These are phyloP conservation scores for Oophaga sylvatica DNA, from an alignment of 2,797 vertebrate genomes.

Conservation along the genomic window DNA sequence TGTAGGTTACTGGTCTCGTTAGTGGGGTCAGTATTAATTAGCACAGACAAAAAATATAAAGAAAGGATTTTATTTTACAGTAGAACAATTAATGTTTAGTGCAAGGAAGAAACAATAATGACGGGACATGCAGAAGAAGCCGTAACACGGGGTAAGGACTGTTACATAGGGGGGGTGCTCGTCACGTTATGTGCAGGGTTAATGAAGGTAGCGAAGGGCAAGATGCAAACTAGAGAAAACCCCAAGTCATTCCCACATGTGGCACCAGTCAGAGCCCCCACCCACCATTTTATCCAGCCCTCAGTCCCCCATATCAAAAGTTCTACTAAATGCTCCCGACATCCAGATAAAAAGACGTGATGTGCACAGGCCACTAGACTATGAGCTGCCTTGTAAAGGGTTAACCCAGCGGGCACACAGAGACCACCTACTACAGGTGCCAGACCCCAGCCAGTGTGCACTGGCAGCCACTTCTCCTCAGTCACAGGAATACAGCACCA, in stretches of 20 bases:
- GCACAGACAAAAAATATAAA: slow-evolving; percentile 28
- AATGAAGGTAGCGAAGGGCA: background rate
- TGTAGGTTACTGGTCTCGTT: background rate
- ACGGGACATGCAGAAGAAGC: slow-evolving; percentile 39
- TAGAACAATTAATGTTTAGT: slow-evolving; percentile 47
- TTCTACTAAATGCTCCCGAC: background rate
- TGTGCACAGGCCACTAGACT: background rate
- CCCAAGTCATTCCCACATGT: background rate
- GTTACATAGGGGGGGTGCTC: slow-evolving; percentile 7
- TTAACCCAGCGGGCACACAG: background rate
- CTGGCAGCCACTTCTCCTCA: background rate
- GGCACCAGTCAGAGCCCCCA: slow-evolving; percentile 13
- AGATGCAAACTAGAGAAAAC: background rate
- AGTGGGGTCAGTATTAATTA: slow-evolving; percentile 17
- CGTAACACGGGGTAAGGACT: background rate
- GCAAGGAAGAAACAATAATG: slow-evolving; percentile 15
- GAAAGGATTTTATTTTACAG: slow-evolving; percentile 55
- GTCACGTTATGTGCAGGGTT: slow-evolving; percentile 18
- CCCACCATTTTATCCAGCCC: background rate
- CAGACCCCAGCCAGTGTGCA: too few relatives aligned
- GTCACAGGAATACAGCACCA: too few relatives aligned
- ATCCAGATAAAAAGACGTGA: background rate
- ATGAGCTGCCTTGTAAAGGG: background rate
- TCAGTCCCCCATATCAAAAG: background rate
- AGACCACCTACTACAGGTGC: too few relatives aligned